Conservation (phyloP, 1,140 invertebrate genomes). For the Drosophila ogumai region DNA sequence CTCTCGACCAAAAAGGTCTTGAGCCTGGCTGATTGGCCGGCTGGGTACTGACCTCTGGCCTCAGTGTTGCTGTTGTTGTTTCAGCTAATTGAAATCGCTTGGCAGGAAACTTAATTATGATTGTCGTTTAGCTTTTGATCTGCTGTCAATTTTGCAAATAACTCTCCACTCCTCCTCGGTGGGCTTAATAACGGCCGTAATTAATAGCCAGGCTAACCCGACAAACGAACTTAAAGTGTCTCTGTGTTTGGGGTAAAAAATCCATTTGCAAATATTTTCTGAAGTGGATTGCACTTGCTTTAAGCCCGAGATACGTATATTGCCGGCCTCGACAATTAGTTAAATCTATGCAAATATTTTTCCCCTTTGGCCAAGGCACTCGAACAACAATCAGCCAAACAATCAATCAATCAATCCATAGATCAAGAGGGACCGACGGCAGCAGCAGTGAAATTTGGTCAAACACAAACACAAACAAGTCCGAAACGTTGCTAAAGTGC, state of each 20-base stretch:
- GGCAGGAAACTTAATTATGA: slow-evolving; percentile 68
- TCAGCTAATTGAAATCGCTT: slow-evolving; percentile 73
- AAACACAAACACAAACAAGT: slow-evolving; percentile 42
- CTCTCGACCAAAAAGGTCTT: slow-evolving; percentile 39
- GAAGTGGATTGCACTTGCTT: slow-evolving; percentile 35
- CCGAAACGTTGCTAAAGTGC: slow-evolving; percentile 46
- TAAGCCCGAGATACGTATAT: slow-evolving; percentile 12
- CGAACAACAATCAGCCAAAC: slow-evolving; percentile 31
- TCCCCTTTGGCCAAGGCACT: slow-evolving; percentile 31
- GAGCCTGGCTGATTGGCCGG: slow-evolving; percentile 6
- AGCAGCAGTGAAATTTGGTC: slow-evolving; percentile 44
- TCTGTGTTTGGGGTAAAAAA: slow-evolving; percentile 21
- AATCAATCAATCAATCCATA: slow-evolving; percentile 47
- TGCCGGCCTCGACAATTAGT: slow-evolving; percentile 40
- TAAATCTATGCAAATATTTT: slow-evolving; percentile 62
- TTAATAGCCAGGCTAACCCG: slow-evolving; percentile 11
- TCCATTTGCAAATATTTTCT: slow-evolving; percentile 45
- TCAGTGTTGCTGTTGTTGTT: slow-evolving; percentile 44
- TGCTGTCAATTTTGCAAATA: slow-evolving; percentile 27
- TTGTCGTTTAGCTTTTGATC: slow-evolving; percentile 51
- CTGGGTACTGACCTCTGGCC: slow-evolving; percentile 14
- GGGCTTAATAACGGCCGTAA: neutral
- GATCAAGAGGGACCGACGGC: slow-evolving; percentile 11
- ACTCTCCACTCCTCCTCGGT: neutral
- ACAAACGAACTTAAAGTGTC: neutral